These are phyloP conservation scores for Scophthalmus maximus DNA, from an alignment of 2,113 vertebrate genomes.

Conservation along the genomic window DNA sequence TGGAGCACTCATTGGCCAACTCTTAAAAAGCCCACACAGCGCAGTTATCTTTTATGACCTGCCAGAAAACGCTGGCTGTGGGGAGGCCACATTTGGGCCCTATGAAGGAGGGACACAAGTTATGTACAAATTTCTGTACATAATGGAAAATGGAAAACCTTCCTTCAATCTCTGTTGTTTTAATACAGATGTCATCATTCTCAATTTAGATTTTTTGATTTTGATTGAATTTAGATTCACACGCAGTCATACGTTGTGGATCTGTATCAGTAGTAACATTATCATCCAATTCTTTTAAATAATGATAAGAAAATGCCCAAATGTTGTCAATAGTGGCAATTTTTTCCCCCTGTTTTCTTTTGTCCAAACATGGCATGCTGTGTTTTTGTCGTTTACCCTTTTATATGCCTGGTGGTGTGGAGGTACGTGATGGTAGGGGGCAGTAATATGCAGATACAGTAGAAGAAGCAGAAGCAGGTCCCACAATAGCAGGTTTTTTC, in stretches of 20 bases:
- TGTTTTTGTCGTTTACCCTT: background rate
- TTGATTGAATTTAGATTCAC: no score
- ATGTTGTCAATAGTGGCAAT: no score
- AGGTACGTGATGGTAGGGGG: background rate
- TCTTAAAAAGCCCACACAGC: conserved; percentile 84
- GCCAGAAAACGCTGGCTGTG: conserved; percentile 79
- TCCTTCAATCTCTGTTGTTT: no score
- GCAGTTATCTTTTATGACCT: conserved; percentile 87
- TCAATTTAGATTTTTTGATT: no score
- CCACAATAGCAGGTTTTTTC: background rate
- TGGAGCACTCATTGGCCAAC: conserved; percentile 73
- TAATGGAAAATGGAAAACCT: no score
- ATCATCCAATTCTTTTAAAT: no score
- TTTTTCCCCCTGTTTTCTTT: no score
- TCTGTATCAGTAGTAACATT: no score
- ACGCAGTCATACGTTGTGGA: no score
- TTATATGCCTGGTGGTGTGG: background rate
- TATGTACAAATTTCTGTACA: background rate
- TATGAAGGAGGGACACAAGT: conserved; percentile 26
- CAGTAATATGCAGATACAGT: background rate
- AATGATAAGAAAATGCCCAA: no score
- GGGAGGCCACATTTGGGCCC: conserved; percentile 56
- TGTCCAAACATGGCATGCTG: background rate
- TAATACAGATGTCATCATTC: no score
- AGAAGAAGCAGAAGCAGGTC: background rate